These are phyloP conservation scores for Augochlora pura DNA, from an alignment of 1,140 invertebrate genomes.

Conservation along the genomic window DNA sequence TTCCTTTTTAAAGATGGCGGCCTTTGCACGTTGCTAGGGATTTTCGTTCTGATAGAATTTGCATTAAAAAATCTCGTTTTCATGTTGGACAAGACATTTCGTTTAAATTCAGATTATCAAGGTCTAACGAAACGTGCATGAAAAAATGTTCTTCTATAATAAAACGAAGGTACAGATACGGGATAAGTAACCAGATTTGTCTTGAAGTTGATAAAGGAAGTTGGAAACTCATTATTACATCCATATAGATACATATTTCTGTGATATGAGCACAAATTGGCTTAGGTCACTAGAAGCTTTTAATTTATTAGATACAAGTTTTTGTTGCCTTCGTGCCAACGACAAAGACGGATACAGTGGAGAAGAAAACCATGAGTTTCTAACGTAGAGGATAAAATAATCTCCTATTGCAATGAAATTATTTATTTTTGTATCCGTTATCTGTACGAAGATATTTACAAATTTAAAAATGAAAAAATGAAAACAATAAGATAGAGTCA, in stretches of 20 bases:
- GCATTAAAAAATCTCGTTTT: not conserved
- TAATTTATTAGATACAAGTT: no score
- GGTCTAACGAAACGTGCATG: no score
- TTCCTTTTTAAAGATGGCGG: constrained; percentile 64
- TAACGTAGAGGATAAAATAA: no score
- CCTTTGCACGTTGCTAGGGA: constrained; percentile 48
- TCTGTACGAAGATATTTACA: no score
- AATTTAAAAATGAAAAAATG: not conserved
- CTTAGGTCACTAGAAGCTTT: no score
- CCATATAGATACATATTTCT: not conserved
- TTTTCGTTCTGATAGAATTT: constrained; percentile 23
- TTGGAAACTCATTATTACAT: not conserved
- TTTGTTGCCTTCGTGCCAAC: no score
- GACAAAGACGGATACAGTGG: no score
- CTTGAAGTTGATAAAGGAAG: not conserved
- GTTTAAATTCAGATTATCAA: constrained; percentile 1
- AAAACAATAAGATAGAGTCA: no score
- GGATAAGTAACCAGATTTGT: not conserved
- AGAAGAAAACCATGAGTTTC: no score
- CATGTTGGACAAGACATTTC: not conserved
- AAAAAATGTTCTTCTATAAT: not conserved
- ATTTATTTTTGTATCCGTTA: no score
- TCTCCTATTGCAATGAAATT: no score
- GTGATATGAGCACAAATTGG: no score
- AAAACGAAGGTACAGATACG: not conserved